These are phyloP conservation scores for Choloepus hoffmanni DNA, from an alignment of 2,113 vertebrate genomes.

Conservation along the genomic window DNA sequence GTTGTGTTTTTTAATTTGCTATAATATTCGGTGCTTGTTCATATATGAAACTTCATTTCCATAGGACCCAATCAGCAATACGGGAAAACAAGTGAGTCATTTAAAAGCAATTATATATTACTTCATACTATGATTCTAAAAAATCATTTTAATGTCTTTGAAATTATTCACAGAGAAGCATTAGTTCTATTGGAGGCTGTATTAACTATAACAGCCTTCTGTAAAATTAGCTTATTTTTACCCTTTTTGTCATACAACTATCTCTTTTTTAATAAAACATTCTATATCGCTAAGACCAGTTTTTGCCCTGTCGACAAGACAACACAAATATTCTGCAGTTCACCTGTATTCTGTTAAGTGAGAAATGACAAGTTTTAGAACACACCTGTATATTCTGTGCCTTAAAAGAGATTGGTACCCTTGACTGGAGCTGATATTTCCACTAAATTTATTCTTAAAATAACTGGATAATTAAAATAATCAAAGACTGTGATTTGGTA, in stretches of 20 bases:
- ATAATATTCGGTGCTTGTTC: background rate
- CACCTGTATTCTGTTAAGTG: background rate
- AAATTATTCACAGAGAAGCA: conserved; percentile 32
- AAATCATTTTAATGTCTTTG: background rate
- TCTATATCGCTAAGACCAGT: background rate
- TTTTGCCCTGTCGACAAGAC: background rate
- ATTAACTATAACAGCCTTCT: background rate
- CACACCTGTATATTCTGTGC: background rate
- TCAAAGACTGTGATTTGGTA: background rate
- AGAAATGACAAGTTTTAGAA: conserved; percentile 25
- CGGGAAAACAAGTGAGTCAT: background rate
- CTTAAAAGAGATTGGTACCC: background rate
- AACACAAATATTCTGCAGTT: background rate
- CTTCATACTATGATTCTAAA: background rate
- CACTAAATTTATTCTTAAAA: conserved; percentile 49
- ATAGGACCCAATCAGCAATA: background rate
- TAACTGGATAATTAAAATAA: conserved; percentile 29
- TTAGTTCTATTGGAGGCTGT: background rate
- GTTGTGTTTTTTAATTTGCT: background rate
- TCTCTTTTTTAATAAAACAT: conserved; percentile 49
- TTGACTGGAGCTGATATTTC: background rate
- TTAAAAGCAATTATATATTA: conserved; percentile 48
- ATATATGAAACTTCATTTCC: background rate
- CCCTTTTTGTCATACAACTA: background rate
- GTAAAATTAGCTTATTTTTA: background rate